These are phyloP conservation scores for Trichoplusia ni DNA, from an alignment of 1,140 invertebrate genomes.

Conservation along the genomic window DNA sequence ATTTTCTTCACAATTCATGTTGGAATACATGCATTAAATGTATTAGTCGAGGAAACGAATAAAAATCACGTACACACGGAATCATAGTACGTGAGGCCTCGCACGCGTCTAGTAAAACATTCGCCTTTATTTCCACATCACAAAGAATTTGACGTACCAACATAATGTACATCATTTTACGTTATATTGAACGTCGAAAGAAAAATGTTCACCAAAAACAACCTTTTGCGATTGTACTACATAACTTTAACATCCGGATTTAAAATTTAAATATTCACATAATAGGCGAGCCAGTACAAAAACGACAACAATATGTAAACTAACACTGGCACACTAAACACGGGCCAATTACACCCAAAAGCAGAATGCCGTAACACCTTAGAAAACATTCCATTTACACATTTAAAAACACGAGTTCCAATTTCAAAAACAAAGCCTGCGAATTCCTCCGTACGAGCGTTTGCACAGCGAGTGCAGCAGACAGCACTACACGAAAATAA, in stretches of 20 bases:
- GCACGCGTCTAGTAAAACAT: neutral
- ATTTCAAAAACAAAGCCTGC: constrained; percentile 49
- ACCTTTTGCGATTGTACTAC: too few relatives aligned
- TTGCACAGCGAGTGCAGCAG: constrained; percentile 42
- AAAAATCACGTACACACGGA: constrained; percentile 16
- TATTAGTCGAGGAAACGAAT: constrained; percentile 18
- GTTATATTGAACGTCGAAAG: neutral
- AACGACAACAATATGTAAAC: neutral
- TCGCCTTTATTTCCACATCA: constrained; percentile 1
- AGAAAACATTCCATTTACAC: constrained; percentile 1
- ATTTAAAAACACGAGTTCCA: constrained; percentile 45
- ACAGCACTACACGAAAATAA: constrained; percentile 48
- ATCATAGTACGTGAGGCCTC: constrained; percentile 7
- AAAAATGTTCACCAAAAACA: too few relatives aligned
- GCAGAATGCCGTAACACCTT: constrained; percentile 28
- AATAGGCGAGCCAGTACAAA: neutral
- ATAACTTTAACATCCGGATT: too few relatives aligned
- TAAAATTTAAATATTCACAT: neutral
- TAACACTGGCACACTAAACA: neutral
- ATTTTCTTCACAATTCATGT: constrained; percentile 16
- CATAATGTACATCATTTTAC: neutral
- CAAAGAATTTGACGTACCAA: neutral
- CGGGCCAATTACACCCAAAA: constrained; percentile 31
- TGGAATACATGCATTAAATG: constrained; percentile 15
- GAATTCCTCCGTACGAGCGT: constrained; percentile 38